phyloP scores from a whole-genome alignment of 2,113 vertebrate species.

The Pelusios castaneus region DNA sequence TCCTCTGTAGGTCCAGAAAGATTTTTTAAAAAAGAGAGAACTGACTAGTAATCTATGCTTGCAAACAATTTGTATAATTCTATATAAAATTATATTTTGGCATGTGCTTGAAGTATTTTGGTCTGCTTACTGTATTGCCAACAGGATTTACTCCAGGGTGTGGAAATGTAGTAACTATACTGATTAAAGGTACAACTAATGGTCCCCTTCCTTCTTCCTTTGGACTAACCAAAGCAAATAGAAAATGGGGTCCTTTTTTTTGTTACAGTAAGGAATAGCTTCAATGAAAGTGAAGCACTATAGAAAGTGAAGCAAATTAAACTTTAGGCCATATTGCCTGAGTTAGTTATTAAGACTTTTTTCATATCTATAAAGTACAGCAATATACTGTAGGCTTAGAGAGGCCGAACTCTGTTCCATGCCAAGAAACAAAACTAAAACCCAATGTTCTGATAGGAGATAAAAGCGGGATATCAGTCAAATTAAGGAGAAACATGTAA shows the following conservation, averaged over 20 bases:
- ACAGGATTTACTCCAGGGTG: background rate
- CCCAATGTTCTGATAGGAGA: background rate
- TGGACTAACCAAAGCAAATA: too few relatives aligned
- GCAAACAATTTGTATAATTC: background rate
- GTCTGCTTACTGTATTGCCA: background rate
- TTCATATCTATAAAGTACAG: background rate
- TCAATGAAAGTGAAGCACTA: too few relatives aligned
- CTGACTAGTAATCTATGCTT: background rate
- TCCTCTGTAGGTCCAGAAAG: too few relatives aligned
- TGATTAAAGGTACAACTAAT: background rate
- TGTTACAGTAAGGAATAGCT: background rate
- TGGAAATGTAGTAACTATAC: background rate
- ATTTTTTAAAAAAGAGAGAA: too few relatives aligned
- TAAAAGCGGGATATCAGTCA: background rate
- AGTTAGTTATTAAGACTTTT: background rate
- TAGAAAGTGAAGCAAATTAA: background rate
- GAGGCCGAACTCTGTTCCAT: background rate
- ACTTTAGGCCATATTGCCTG: background rate
- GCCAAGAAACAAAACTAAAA: background rate
- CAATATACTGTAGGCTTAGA: background rate
- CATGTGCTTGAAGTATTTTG: background rate
- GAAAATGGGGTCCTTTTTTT: background rate
- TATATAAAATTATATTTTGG: background rate
- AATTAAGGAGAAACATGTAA: fast-evolving
- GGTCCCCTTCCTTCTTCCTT: too few relatives aligned